Percentiles rank a stretch among this genome's conserved stretches.
These are phyloP conservation scores for Rhombomys opimus DNA, from an alignment of 2,113 vertebrate species.

Conservation along the genomic window DNA sequence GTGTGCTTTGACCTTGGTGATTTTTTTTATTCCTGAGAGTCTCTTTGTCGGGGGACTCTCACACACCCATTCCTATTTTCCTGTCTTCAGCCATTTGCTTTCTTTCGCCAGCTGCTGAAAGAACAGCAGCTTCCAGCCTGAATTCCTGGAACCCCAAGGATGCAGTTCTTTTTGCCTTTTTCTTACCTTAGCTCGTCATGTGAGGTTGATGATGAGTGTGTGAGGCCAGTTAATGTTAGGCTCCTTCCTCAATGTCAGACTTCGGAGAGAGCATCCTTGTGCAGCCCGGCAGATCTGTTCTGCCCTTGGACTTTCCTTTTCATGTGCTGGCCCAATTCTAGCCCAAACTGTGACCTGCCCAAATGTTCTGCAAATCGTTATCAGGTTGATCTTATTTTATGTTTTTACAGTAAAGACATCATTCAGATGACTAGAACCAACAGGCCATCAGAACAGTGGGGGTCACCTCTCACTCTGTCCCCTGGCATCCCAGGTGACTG, in stretches of 20 bases:
- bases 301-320: neutral
- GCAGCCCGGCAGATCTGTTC: neutral
- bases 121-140: slow-evolving; percentile 19
- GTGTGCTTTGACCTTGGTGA: neutral
- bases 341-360: neutral
- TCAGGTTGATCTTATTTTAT: neutral
- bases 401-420: neutral
- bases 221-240: neutral
- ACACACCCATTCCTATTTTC: neutral
- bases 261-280: neutral
- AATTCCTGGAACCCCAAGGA: slow-evolving; percentile 38
- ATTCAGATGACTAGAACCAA: neutral
- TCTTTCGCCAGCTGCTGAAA: slow-evolving; percentile 29
- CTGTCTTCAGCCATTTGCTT: neutral
- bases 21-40: neutral
- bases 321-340: neutral
- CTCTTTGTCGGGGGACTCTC: neutral
- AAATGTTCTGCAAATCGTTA: slow-evolving; percentile 1
- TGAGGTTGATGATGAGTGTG: neutral
- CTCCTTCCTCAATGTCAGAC: neutral
- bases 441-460: neutral
- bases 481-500: neutral
- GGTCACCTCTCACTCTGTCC: neutral
- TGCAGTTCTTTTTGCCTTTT: neutral
- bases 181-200: neutral